Evolutionary conservation across 2,797 vertebrate species (phyloP).

Genomic region (Bucorvus abyssinicus): DNA sequence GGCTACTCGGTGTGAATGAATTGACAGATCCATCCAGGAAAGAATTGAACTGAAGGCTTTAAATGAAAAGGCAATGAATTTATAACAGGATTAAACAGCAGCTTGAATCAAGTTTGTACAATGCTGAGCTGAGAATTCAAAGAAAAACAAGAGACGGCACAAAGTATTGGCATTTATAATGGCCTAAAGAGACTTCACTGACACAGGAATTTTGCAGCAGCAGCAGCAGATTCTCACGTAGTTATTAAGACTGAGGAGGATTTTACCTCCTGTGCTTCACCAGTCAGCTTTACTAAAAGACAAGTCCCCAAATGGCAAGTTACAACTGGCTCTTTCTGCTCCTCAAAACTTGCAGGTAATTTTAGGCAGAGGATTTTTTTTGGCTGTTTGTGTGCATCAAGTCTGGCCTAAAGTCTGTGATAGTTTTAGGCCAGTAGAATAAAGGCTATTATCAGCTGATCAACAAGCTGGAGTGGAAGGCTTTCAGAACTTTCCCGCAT

Average conservation of each 20-base stretch:
- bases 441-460: neutral
- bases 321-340: neutral
- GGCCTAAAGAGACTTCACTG: neutral
- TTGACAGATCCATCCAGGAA: conserved; percentile 57
- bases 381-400: neutral
- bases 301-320: neutral
- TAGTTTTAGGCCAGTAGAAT: neutral
- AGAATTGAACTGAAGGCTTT: conserved; percentile 60
- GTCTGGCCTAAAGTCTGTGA: neutral
- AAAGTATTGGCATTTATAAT: conserved; percentile 45
- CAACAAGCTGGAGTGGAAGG: neutral
- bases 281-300: neutral
- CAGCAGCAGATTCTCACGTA: neutral
- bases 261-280: neutral
- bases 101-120: conserved; percentile 32
- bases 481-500: neutral
- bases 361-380: neutral
- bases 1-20: conserved; percentile 39
- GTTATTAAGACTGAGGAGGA: neutral
- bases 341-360: neutral
- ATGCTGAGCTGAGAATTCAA: conserved; percentile 46
- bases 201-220: neutral
- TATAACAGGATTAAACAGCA: conserved; percentile 64
- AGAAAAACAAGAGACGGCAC: conserved; percentile 35
- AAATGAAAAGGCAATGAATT: conserved; percentile 67